Evolutionary conservation across 1,140 invertebrate species (phyloP).

Genomic region (Drosophila pruinosa): DNA sequence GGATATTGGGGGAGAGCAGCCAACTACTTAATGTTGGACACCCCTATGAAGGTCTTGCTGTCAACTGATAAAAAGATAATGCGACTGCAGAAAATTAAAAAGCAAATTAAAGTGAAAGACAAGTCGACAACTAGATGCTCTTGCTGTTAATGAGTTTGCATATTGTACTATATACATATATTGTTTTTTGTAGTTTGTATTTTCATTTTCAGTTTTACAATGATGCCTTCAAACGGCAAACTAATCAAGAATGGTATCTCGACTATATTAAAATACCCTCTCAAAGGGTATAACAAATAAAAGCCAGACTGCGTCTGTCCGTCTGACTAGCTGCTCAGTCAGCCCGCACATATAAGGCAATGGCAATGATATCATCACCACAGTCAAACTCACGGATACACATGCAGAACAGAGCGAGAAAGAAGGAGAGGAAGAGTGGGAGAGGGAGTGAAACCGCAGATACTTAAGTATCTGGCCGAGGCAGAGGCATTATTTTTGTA

Average conservation of each 20-base stretch:
- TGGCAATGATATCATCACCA: constrained; percentile 50
- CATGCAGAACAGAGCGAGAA: not conserved
- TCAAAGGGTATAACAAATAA: constrained; percentile 42
- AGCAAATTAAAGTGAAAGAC: constrained; percentile 6
- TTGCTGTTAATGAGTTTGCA: too few species aligned
- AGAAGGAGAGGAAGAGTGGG: not conserved
- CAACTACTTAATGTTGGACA: constrained; percentile 8
- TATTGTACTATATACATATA: too few species aligned
- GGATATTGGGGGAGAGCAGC: constrained; percentile 7
- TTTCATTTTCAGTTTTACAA: too few species aligned
- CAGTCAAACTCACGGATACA: constrained; percentile 7
- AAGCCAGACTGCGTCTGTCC: constrained; percentile 31
- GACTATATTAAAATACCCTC: constrained; percentile 5
- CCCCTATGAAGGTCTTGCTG: constrained; percentile 64
- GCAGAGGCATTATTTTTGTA: constrained; percentile 46
- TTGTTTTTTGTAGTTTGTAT: too few species aligned
- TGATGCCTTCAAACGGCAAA: too few species aligned
- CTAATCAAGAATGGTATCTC: constrained; percentile 38
- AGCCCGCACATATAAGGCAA: constrained; percentile 43
- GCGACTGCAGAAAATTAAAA: constrained; percentile 31
- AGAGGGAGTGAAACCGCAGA: constrained; percentile 28
- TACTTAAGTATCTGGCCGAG: constrained; percentile 45
- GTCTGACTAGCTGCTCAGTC: constrained; percentile 23
- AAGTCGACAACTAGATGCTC: not conserved
- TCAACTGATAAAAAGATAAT: constrained; percentile 77